Percentiles rank a stretch among this genome's conserved stretches.
Evolutionary conservation across 1,140 invertebrate species (phyloP).

Genomic region (Cephus cinctus): DNA sequence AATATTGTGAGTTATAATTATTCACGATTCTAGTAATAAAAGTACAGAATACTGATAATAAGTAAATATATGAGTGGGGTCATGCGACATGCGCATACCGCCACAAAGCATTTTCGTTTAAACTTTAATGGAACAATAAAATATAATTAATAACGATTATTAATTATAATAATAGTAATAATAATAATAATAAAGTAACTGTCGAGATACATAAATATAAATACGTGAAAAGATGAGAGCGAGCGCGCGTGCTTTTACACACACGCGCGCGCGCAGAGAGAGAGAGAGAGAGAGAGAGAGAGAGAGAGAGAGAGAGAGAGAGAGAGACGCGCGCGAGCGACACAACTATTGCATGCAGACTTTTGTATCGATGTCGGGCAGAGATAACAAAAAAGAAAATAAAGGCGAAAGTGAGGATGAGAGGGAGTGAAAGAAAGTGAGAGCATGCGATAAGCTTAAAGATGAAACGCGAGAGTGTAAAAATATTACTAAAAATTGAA

Average conservation of each 20-base stretch:
- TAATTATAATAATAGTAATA: slow-evolving; percentile 42
- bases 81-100: slow-evolving; percentile 20
- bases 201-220: slow-evolving; percentile 28
- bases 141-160: slow-evolving; percentile 27
- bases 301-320: slow-evolving; percentile 24
- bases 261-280: slow-evolving; percentile 12
- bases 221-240: no score
- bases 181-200: slow-evolving; percentile 35
- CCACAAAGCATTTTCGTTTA: slow-evolving; percentile 35
- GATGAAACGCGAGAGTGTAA: slow-evolving; percentile 26
- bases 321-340: slow-evolving; percentile 12
- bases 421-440: neutral
- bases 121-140: slow-evolving; percentile 39
- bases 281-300: slow-evolving; percentile 21
- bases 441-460: no score
- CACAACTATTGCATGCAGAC: no score
- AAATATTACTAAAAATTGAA: slow-evolving; percentile 34
- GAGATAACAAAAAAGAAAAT: no score
- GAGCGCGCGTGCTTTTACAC: no score
- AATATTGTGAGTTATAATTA: slow-evolving; percentile 40
- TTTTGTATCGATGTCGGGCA: no score
- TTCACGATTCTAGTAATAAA: slow-evolving; percentile 37
- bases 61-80: slow-evolving; percentile 29
- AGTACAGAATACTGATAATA: slow-evolving; percentile 35
- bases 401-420: slow-evolving; percentile 2